Evolutionary conservation across 2,888 invertebrate genomes (phyloP), one percentile per base, ranked within the genome.

Genomic region (Cerastis leucographa): DNA sequence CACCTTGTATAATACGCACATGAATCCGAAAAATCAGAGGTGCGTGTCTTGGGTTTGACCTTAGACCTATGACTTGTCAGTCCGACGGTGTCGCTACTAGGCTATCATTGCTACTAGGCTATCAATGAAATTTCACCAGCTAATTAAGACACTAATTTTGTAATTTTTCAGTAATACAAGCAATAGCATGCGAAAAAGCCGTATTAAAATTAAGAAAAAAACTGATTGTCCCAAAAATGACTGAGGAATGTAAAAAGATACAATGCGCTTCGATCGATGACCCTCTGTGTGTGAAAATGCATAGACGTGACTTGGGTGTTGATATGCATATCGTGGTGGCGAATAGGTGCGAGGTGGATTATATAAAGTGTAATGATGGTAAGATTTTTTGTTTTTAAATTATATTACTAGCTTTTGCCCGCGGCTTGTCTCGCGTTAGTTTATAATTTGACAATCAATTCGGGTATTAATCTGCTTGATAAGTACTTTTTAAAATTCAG

Each of bases 311-410:
- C 77, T 4, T 67, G 40, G 6, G 49, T 46, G 0, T 83, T 62
- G 9, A 87, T 54, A 42, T 88, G 83, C 4, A 77, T 87, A 5
- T 88, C 0, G 73, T 90, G 0, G 90, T 92, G 56, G 44, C 91
- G 0, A 94, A 94, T 71, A 90, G 91, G 81, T 94, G 94, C 22
- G 94, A 94, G 85, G 76, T 94, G 70, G 84, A 91, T 2, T 94
- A 92, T 54, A 81, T 90, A 35, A 91, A 90, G 49, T 94, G 94
- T 64, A 88, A 92, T 77, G 84, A 90, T 82, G 92, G 94, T 94
- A 87, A 84, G 78, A 29, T 29, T 40, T 35, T 3, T 35, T 35
- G 3, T 35, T 35, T 35, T 35, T 35, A 35, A 35, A 35, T 35
- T 35, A 35, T 35, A 35, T 35, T 35, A 35, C 2, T 35, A 35